phyloP scores from a whole-genome alignment of 2,113 vertebrate species.

The Hemibagrus wyckioides region DNA sequence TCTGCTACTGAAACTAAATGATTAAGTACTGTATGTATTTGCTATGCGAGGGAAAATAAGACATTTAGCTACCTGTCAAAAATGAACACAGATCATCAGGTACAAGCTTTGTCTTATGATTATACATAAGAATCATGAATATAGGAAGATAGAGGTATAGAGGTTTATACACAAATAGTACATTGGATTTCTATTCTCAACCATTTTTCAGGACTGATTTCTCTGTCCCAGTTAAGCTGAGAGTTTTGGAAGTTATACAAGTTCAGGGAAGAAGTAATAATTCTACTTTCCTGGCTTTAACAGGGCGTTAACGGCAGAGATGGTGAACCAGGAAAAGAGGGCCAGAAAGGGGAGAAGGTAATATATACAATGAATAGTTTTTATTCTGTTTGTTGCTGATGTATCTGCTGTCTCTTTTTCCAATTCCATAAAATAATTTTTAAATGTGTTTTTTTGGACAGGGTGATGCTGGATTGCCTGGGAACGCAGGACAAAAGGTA shows the following conservation, averaged over 20 bases:
- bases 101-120: neutral
- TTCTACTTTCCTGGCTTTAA: slow-evolving; percentile 6
- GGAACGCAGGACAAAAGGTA: slow-evolving; percentile 85
- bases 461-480: slow-evolving; percentile 81
- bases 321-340: slow-evolving; percentile 75
- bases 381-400: neutral
- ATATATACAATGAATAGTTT: neutral
- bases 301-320: slow-evolving; percentile 83
- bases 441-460: slow-evolving; percentile 56
- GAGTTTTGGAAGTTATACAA: neutral
- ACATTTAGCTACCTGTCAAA: neutral
- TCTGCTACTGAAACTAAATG: neutral
- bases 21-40: neutral
- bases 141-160: neutral
- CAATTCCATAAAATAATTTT: neutral
- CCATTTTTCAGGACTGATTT: neutral
- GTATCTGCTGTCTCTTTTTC: neutral
- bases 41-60: neutral
- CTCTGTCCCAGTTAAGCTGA: neutral
- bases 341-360: slow-evolving; percentile 84
- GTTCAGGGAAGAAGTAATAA: neutral
- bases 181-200: neutral
- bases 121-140: neutral
- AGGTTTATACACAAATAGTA: neutral
- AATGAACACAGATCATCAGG: neutral